These are phyloP conservation scores for Mimas tiliae DNA, from an alignment of 2,888 invertebrate genomes.

Conservation along the genomic window DNA sequence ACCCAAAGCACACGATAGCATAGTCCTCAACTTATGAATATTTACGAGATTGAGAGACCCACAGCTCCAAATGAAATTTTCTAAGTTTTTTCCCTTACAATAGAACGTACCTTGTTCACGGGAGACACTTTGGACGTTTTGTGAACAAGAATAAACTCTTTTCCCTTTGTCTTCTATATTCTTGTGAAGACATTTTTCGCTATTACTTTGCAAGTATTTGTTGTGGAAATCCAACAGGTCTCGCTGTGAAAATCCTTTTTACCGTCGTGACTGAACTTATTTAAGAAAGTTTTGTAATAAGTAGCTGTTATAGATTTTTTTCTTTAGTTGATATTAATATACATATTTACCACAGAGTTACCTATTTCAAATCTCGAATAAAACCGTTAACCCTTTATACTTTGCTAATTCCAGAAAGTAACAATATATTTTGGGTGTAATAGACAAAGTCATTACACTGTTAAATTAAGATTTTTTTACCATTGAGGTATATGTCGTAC, in stretches of 20 bases:
- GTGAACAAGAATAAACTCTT: conserved; percentile 21
- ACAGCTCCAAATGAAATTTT: conserved; percentile 41
- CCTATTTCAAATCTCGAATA: too few species aligned
- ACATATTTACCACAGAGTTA: too few species aligned
- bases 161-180: conserved; percentile 8
- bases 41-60: conserved; percentile 42
- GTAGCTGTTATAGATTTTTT: too few species aligned
- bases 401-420: too few species aligned
- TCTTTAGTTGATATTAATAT: neutral
- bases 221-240: conserved; percentile 8
- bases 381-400: too few species aligned
- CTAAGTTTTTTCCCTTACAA: conserved; percentile 45
- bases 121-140: conserved; percentile 10
- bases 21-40: conserved; percentile 41
- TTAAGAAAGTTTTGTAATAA: neutral
- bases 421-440: too few species aligned
- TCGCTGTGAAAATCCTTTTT: neutral
- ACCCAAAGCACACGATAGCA: conserved; percentile 20
- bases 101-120: conserved; percentile 33
- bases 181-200: conserved; percentile 2
- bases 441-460: too few species aligned
- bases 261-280: neutral
- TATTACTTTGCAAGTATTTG: neutral
- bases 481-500: too few species aligned
- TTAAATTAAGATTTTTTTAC: too few species aligned